Evolutionary conservation across 2,797 vertebrate genomes (phyloP).

Genomic region (Sphaeramia orbicularis): DNA sequence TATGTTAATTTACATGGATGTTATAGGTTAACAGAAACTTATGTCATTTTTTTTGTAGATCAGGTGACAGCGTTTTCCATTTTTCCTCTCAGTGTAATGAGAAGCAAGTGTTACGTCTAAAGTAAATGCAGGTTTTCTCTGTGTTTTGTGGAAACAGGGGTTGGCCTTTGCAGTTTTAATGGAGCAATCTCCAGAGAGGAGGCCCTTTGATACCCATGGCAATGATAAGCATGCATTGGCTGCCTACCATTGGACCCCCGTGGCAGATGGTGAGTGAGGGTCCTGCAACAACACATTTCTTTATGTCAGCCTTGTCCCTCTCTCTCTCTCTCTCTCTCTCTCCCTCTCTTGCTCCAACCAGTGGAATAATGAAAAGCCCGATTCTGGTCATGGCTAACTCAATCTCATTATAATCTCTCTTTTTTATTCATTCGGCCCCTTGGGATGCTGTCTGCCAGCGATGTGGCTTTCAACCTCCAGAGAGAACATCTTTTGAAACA

Average conservation of each 20-base stretch:
- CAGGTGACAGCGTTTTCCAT: too few species aligned
- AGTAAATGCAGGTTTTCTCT: conserved; percentile 44
- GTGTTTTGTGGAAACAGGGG: conserved; percentile 55
- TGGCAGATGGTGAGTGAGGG: conserved; percentile 89
- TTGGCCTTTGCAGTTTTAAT: conserved; percentile 82
- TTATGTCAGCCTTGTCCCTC: conserved; percentile 78
- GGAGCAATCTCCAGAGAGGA: conserved; percentile 83
- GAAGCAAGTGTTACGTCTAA: conserved; percentile 52
- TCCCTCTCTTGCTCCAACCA: conserved; percentile 73
- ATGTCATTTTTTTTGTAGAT: too few species aligned
- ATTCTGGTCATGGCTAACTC: conserved; percentile 93
- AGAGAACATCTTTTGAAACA: conserved; percentile 90
- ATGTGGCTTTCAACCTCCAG: conserved; percentile 89
- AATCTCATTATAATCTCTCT: conserved; percentile 95
- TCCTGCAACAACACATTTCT: conserved; percentile 88
- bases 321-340: conserved; percentile 38
- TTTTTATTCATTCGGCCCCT: conserved; percentile 91
- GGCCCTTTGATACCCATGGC: conserved; percentile 84
- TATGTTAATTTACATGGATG: too few species aligned
- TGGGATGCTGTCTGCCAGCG: conserved; percentile 89
- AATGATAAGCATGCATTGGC: conserved; percentile 84
- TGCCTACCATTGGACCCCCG: conserved; percentile 75
- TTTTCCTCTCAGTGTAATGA: conserved; percentile 13
- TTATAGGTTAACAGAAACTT: too few species aligned
- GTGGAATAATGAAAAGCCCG: conserved; percentile 86